Base-by-base conservation (phyloP, 2,113 vertebrate species). In the Tragelaphus buxtoni region DNA sequence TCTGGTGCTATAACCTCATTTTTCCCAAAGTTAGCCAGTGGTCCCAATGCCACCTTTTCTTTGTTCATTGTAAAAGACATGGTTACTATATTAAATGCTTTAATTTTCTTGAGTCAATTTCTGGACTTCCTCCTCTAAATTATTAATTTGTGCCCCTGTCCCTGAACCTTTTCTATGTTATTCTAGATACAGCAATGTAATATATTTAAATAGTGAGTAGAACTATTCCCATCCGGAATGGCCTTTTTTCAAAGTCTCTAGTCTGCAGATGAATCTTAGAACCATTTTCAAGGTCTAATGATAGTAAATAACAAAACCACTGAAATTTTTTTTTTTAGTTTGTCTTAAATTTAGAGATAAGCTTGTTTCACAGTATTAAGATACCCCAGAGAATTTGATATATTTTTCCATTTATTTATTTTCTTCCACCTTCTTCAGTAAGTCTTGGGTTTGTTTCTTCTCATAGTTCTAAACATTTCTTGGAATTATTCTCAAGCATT, bases 391-490 rank as follows among this genome's bases (percentile, higher is more conserved):
- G 55, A 86, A 45, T 42, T 88, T 92, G n/a, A 76, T 76, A 45
- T 30, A 74, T 92, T 89, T 92, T 35, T 60, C 39, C 53, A 89
- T 3, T 77, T 87, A 94, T 28, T 89, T 96, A 17, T 69, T 87
- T 95, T 91, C 35, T 93, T 88, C 42, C n/a, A 58, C 32, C 2
- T n/a, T 79, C 82, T 86, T 96, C 20, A 65, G 28, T 83, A 95
- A 84, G 74, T 65, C 39, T 92, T 83, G 20, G 12, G 0, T 87
- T 95, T 89, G 2, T 88, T 80, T 96, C 28, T 84, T 93, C 60
- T 88, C 51, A 93, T 32, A 58, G 89, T 80, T 30, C n/a, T 95
- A 53, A 94, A 45, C 14, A 86, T 86, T 95, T 93, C 61, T 95
- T 85, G 32, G 35, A 86, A 45, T 91, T 96, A 58, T 61, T 90